Evolutionary conservation across 2,797 vertebrate genomes (phyloP), one percentile per base, ranked within the genome.

Genomic region (Coreius guichenoti): DNA sequence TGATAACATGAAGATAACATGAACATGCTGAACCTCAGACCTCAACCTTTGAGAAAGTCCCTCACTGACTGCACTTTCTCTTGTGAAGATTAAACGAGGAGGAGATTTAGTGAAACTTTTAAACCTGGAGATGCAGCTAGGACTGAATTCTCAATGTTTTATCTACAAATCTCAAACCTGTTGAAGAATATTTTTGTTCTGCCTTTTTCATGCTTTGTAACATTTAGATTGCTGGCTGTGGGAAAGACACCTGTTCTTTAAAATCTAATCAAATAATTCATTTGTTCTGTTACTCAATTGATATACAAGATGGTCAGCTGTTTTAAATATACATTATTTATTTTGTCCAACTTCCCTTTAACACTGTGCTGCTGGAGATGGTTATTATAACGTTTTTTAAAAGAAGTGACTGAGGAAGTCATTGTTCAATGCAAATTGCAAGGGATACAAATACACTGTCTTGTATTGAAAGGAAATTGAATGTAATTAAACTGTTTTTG

Each of bases 341-440:
- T 85, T 81, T 80, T 31, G 81, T 16, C 33, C 21, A 75, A 51
- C 63, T 74, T 85, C 51, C 61, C 74, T 21, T 90, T 87, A 56
- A 81, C 83, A 89, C 83, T 90, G 91, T 92, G 83, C 87, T 88
- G 78, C 83, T 63, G 5, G 58, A 82, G 45, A 17, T 16, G 49
- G 78, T 77, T 75, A 67, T 43, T 65, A 33, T 86, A 82, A 88
- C 86, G 86, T 86, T 81, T 21, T 21, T 81, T 79, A 80, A 14
- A 67, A 36, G 16, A 75, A 31, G 29, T 1, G 81, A 31, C 51
- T 85, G 36, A 81, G 26, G 6, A 81, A 72, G 12, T 26, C 16
- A 78, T 47, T 70, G 47, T 29, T 61, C 9, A 21, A 11, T 69
- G 65, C 45, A 68, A 33, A 73, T 29, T 47, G 67, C 17, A 47